These are phyloP conservation scores for Phylloscopus trochilus DNA, from an alignment of 2,113 vertebrate genomes.

Conservation along the genomic window DNA sequence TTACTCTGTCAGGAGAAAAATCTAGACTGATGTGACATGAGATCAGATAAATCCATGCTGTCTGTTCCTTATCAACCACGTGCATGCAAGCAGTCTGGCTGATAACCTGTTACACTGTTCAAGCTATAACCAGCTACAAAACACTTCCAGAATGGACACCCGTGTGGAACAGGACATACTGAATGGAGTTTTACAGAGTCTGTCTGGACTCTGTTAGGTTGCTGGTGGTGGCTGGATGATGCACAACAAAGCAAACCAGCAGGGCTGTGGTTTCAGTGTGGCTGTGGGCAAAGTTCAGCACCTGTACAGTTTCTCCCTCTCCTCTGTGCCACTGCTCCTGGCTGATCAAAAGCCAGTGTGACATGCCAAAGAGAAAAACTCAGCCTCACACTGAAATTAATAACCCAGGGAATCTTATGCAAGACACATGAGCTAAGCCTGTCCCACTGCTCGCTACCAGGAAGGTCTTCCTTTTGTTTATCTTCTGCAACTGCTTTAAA, in stretches of 20 bases:
- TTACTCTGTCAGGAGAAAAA: background rate
- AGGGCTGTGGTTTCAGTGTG: background rate
- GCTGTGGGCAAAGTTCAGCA: background rate
- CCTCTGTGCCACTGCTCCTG: background rate
- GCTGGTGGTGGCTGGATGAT: background rate
- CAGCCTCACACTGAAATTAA: background rate
- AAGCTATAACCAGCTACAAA: background rate
- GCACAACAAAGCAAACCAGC: background rate
- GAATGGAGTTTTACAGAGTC: background rate
- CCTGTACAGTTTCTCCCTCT: background rate
- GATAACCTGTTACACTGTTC: background rate
- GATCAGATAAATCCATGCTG: background rate
- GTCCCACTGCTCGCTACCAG: background rate
- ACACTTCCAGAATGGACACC: background rate
- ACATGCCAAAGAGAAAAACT: background rate
- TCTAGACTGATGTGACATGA: background rate
- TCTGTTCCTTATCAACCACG: background rate
- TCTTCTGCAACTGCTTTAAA: slow-evolving; percentile 24
- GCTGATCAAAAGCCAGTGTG: background rate
- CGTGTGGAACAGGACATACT: background rate
- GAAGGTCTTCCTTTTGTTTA: background rate
- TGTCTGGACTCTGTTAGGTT: background rate
- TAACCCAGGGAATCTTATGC: background rate
- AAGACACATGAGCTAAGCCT: background rate
- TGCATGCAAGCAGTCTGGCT: background rate